A percentile compares a stretch with the other conserved stretches of the same genome.
phyloP scores from a whole-genome alignment of 2,797 vertebrate genomes.

The Acropternis orthonyx region DNA sequence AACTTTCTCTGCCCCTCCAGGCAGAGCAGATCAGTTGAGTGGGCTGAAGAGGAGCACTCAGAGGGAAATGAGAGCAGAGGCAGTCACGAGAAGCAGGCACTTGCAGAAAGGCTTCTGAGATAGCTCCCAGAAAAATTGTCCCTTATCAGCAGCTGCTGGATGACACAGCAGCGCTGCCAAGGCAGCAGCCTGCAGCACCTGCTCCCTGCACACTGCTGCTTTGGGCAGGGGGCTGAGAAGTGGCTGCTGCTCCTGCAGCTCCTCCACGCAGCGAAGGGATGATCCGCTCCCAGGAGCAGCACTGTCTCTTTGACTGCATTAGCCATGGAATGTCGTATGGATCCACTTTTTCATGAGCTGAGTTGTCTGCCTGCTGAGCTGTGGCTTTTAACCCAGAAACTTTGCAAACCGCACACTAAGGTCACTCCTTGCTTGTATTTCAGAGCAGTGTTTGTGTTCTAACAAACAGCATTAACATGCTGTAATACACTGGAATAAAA shows the following conservation, averaged over 20 bases:
- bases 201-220: not conserved
- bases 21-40: not conserved
- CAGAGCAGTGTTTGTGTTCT: not conserved
- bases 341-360: accelerated
- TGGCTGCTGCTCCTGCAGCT: not conserved
- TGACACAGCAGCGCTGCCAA: not conserved
- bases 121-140: not conserved
- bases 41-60: not conserved
- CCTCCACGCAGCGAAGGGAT: not conserved
- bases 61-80: not conserved
- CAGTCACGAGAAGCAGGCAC: not conserved
- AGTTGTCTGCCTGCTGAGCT: not conserved
- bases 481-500: conserved; percentile 2
- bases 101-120: not conserved
- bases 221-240: not conserved
- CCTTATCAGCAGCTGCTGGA: not conserved
- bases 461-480: not conserved
- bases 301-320: not conserved
- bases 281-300: not conserved
- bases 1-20: not conserved
- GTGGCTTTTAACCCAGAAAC: not conserved
- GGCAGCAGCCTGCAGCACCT: not conserved
- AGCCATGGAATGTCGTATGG: not conserved
- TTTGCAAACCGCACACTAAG: not conserved
- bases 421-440: not conserved